These are phyloP conservation scores for Cyclargus thomasi DNA, from an alignment of 1,140 invertebrate genomes.

Conservation along the genomic window DNA sequence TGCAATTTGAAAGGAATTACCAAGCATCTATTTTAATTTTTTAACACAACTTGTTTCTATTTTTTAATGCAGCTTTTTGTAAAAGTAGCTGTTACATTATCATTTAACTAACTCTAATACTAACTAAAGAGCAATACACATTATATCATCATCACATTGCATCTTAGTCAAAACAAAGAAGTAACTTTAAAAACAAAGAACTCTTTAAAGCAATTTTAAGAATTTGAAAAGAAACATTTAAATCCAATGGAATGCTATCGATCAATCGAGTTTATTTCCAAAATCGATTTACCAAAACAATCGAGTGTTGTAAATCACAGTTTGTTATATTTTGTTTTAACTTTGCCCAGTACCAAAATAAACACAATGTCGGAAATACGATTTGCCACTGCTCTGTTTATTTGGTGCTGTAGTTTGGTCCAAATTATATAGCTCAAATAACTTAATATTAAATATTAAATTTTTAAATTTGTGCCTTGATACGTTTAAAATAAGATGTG, in stretches of 20 bases:
- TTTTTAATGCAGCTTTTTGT: too few species aligned
- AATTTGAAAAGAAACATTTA: conserved; percentile 21
- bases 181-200: background rate
- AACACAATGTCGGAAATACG: conserved; percentile 20
- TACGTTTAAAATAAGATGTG: too few species aligned
- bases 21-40: background rate
- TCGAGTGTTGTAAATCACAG: conserved; percentile 26
- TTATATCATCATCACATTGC: too few species aligned
- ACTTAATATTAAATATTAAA: too few species aligned
- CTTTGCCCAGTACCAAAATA: conserved; percentile 24
- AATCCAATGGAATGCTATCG: conserved; percentile 27
- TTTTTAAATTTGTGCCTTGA: too few species aligned
- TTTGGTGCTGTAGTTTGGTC: background rate
- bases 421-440: too few species aligned
- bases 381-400: conserved; percentile 5
- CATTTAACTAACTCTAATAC: too few species aligned
- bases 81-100: too few species aligned
- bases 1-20: background rate
- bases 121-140: too few species aligned
- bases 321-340: conserved; percentile 32
- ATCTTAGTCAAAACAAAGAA: too few species aligned
- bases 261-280: conserved; percentile 28
- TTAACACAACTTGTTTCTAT: too few species aligned
- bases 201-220: background rate
- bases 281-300: conserved; percentile 31